phyloP scores from a whole-genome alignment of 37 sponge, comb jelly and placozoan species.

The Theonella swinhoei region DNA sequence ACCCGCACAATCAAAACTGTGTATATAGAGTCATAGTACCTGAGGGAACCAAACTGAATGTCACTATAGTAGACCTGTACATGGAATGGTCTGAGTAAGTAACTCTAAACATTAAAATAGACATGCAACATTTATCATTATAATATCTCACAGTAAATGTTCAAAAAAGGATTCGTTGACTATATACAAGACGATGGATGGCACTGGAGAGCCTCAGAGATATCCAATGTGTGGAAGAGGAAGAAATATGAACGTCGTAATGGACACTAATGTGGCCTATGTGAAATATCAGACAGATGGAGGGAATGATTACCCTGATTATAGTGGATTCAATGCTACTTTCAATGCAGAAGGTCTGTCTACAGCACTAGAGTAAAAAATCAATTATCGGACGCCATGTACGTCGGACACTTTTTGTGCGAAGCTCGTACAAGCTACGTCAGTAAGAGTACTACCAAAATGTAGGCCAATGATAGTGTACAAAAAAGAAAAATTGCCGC shows the following conservation, averaged over 20 bases:
- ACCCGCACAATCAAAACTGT: conserved; percentile 33
- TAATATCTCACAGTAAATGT: not conserved
- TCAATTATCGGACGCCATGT: too few relatives aligned
- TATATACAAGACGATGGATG: not conserved
- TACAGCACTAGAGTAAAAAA: too few relatives aligned
- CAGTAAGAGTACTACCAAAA: too few relatives aligned
- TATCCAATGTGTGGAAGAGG: not conserved
- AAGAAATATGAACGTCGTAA: not conserved
- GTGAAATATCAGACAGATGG: conserved; percentile 8
- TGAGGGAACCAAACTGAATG: conserved; percentile 4
- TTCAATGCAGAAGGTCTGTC: not conserved
- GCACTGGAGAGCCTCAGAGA: not conserved
- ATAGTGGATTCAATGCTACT: conserved; percentile 5
- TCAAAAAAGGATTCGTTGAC: not conserved
- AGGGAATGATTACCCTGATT: not conserved
- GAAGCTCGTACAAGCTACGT: too few relatives aligned
- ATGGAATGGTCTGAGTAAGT: conserved; percentile 29
- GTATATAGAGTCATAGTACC: conserved; percentile 42
- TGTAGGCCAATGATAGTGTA: too few relatives aligned
- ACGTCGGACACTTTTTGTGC: too few relatives aligned
- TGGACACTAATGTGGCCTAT: not conserved
- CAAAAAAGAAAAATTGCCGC: too few relatives aligned
- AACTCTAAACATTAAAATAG: too few relatives aligned
- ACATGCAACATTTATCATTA: not conserved
- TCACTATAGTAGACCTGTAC: conserved; percentile 8